Percentiles rank a stretch among this genome's conserved stretches.
These are phyloP conservation scores for Notamacropus eugenii DNA, from an alignment of 2,797 vertebrate species.

Conservation along the genomic window DNA sequence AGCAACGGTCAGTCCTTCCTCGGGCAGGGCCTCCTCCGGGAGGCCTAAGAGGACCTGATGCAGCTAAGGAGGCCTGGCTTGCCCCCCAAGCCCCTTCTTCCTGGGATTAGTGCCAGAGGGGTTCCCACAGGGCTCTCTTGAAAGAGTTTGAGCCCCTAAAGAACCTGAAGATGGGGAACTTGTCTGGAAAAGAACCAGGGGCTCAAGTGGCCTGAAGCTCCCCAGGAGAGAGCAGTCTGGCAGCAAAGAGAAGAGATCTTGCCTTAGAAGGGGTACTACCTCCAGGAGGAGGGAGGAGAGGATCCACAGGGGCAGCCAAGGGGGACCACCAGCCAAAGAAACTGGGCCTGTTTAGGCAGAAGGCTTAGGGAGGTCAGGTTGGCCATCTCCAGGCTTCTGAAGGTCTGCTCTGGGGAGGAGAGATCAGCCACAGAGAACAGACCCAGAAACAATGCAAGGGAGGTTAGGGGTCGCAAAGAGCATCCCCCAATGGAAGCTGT, in stretches of 20 bases:
- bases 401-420: too few species aligned
- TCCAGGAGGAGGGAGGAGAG: too few species aligned
- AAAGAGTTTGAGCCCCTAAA: neutral
- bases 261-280: neutral
- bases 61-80: too few species aligned
- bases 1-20: too few species aligned
- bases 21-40: too few species aligned
- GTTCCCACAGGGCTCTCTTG: neutral
- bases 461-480: too few species aligned
- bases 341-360: neutral
- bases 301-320: too few species aligned
- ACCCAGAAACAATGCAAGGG: neutral
- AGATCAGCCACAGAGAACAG: neutral
- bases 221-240: neutral
- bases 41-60: neutral
- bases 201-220: too few species aligned
- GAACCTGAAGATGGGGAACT: neutral
- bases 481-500: too few species aligned
- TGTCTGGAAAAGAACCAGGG: neutral
- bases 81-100: neutral
- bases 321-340: too few species aligned
- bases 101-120: accelerated
- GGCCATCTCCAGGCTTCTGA: too few species aligned
- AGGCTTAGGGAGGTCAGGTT: neutral
- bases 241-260: neutral